Percentiles rank a stretch among this genome's conserved stretches.
Evolutionary conservation across 2,797 vertebrate genomes (phyloP).

Genomic region (Telmatherina bonti): DNA sequence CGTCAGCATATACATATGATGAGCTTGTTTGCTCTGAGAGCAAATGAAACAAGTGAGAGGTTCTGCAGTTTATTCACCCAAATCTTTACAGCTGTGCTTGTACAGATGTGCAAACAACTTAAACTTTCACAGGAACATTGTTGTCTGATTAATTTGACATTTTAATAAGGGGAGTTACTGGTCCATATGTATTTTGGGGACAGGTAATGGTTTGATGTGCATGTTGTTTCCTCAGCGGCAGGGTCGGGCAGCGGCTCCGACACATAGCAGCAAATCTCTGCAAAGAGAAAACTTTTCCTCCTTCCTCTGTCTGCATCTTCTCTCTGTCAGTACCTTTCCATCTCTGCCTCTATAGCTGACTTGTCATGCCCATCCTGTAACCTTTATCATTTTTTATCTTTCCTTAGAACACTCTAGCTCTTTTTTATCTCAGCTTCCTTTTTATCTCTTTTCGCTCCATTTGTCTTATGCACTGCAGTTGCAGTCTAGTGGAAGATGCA

Average conservation of each 20-base stretch:
- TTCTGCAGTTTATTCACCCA: neutral
- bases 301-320: conserved; percentile 27
- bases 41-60: neutral
- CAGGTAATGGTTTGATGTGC: conserved; percentile 22
- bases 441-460: conserved; percentile 44
- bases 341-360: conserved; percentile 38
- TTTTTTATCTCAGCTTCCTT: conserved; percentile 61
- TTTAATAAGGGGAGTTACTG: conserved; percentile 10
- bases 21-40: neutral
- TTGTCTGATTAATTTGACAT: conserved; percentile 13
- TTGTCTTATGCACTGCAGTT: conserved; percentile 73
- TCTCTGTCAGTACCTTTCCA: conserved; percentile 23
- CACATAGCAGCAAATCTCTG: conserved; percentile 63
- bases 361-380: conserved; percentile 43
- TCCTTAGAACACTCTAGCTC: conserved; percentile 58
- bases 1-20: neutral
- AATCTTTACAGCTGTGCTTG: neutral
- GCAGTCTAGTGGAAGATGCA: conserved; percentile 72
- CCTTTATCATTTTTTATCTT: conserved; percentile 68
- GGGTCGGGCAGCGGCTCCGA: conserved; percentile 60
- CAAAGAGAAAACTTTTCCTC: conserved; percentile 62
- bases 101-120: conserved; percentile 10
- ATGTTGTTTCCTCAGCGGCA: conserved; percentile 44
- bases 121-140: neutral
- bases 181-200: conserved; percentile 31